Evolutionary conservation across 35 echinoderm and acorn worm species (phyloP), one percentile per base, ranked within the genome.

Genomic region (Chiridota heheva): DNA sequence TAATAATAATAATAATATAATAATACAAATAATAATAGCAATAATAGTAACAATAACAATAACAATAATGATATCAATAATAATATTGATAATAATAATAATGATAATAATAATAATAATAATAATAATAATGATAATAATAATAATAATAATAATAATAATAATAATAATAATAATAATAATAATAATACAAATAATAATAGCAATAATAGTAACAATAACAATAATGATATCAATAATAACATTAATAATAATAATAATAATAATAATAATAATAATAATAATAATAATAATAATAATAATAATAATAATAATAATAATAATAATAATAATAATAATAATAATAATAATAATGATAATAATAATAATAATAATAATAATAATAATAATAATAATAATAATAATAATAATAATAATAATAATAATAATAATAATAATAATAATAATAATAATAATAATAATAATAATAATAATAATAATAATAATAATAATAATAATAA

Each of bases 1-100:
- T n/a, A n/a, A n/a, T n/a, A n/a, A 73, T 53, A 7, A 74, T 73
- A 36, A 16, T 34, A 83, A 26, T 18, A 59, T 77, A 20, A 43
- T 85, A 30, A 13, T 58, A 69, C 2, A 73, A 6, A 33, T 58
- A 27, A 58, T 84, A 47, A 42, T 86, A 57, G 63, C 40, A 25
- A 76, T 85, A 57, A 77, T 84, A 45, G 58, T 84, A 10, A 55
- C 57, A 28, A 72, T 70, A 36, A 76, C 16, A 48, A 84, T 77
- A 46, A 72, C 57, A 44, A 74, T 84, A 24, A 85, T 74, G 34
- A 74, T 84, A 47, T 74, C 74, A 28, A 76, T 84, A 20, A 58
- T 83, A 17, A 42, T 73, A 29, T 27, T 48, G n/a, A 72, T 72
- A 31, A 36, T 83, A 44, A 73, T 82, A 2, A 72, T 82, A 44